Evolutionary conservation across 1,140 invertebrate genomes (phyloP).

Genomic region (Ceratosolen solmsi): DNA sequence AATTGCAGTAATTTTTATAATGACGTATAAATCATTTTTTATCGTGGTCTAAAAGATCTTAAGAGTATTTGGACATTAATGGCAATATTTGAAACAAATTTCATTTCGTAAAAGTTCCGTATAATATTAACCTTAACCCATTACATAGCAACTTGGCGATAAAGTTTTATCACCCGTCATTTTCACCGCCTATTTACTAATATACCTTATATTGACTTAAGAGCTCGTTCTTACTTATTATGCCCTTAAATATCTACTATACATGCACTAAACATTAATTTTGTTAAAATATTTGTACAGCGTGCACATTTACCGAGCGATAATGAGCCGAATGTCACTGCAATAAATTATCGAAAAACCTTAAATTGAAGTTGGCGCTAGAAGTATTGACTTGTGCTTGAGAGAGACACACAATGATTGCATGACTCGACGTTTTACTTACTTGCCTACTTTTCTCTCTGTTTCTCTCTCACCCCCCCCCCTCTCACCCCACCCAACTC

Average conservation of each 20-base stretch:
- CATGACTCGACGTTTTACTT: not conserved
- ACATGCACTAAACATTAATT: not conserved
- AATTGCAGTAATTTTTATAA: too few species aligned
- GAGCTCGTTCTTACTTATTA: not conserved
- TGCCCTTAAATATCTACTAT: not conserved
- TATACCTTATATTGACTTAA: not conserved
- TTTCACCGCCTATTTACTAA: not conserved
- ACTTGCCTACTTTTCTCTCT: too few species aligned
- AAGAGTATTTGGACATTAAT: too few species aligned
- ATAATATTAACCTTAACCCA: too few species aligned
- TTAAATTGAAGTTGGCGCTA: not conserved
- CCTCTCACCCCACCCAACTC: too few species aligned
- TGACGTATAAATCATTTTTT: too few species aligned
- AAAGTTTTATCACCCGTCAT: not conserved
- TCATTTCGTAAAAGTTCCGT: too few species aligned
- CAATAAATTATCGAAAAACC: not conserved
- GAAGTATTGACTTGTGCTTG: too few species aligned
- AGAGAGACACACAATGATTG: not conserved
- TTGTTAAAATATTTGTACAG: too few species aligned
- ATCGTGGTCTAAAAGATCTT: too few species aligned
- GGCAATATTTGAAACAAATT: too few species aligned
- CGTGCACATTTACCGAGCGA: not conserved
- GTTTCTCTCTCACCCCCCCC: not conserved
- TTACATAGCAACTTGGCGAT: too few species aligned
- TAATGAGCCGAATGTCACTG: not conserved